Conservation (phyloP, 2,797 vertebrate genomes). For the Dromococcyx pavoninus region DNA sequence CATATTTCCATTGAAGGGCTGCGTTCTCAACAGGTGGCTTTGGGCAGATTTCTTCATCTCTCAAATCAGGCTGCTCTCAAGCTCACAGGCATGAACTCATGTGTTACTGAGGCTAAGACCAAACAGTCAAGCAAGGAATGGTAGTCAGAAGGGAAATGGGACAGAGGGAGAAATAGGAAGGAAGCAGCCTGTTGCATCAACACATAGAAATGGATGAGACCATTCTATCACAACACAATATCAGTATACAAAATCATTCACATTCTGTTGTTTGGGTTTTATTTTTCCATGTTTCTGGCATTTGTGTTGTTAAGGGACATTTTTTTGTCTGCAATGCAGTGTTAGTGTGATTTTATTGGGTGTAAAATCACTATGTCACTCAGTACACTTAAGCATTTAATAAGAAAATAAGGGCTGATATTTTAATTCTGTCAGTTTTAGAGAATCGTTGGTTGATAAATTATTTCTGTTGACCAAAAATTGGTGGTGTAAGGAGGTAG, state of each 20-base stretch:
- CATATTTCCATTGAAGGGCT: background rate
- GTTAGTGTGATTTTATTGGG: background rate
- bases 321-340: background rate
- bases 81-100: background rate
- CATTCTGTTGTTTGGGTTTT: rapidly evolving
- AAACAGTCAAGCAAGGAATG: background rate
- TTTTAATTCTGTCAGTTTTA: background rate
- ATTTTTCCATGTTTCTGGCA: background rate
- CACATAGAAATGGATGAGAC: background rate
- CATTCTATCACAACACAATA: background rate
- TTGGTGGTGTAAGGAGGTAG: background rate
- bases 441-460: background rate
- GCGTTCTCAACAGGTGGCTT: background rate
- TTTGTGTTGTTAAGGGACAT: background rate
- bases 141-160: background rate
- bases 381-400: background rate
- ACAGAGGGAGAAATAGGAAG: background rate
- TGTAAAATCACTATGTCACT: background rate
- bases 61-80: background rate
- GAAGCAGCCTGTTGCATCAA: background rate
- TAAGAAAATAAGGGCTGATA: background rate
- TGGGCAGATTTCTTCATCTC: background rate
- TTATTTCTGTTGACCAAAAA: background rate
- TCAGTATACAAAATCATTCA: background rate
- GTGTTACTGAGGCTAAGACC: background rate